Evolutionary conservation across 2,113 vertebrate genomes (phyloP).

Genomic region (Myodes glareolus): DNA sequence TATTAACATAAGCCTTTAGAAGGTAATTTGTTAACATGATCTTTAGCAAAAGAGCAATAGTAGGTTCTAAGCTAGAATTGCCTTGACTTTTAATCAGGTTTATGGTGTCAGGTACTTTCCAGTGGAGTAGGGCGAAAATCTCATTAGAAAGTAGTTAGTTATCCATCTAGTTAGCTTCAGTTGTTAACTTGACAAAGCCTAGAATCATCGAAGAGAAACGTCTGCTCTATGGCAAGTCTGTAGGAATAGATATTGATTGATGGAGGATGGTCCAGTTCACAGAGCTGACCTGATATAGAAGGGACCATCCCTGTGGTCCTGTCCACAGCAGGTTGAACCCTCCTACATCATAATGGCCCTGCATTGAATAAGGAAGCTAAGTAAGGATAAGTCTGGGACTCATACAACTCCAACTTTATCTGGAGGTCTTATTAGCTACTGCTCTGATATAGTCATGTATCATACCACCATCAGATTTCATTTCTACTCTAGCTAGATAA

Average conservation of each 20-base stretch:
- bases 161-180: not conserved
- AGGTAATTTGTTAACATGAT: not conserved
- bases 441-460: not conserved
- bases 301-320: not conserved
- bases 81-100: not conserved
- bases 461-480: not conserved
- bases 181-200: not conserved
- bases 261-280: not conserved
- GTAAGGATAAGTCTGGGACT: not conserved
- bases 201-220: not conserved
- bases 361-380: not conserved
- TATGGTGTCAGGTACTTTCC: not conserved
- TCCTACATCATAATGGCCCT: not conserved
- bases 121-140: not conserved
- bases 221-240: not conserved
- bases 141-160: not conserved
- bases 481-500: slow-evolving; percentile 15
- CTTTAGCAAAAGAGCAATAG: not conserved
- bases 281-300: not conserved
- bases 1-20: not conserved
- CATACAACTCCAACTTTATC: not conserved
- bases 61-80: not conserved
- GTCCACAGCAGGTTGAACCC: not conserved
- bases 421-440: not conserved
- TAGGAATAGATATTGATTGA: not conserved